Evolutionary conservation across 2,113 vertebrate species (phyloP).

Genomic region (Pangasianodon gigas): DNA sequence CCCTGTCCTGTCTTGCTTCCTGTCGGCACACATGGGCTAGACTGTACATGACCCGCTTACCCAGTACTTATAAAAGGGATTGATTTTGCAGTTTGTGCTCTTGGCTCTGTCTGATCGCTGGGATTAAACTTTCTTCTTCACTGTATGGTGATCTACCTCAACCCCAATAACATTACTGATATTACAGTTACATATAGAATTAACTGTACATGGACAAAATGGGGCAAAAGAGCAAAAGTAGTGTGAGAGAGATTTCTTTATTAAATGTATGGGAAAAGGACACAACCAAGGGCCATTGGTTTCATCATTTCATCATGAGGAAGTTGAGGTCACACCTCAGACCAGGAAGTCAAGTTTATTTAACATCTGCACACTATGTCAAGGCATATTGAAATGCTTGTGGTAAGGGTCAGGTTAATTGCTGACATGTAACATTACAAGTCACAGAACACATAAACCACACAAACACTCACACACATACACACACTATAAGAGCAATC

Average conservation of each 20-base stretch:
- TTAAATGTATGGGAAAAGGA: background rate
- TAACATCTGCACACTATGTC: background rate
- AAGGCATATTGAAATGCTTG: no score
- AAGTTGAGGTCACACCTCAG: constrained; percentile 7
- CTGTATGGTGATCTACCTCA: background rate
- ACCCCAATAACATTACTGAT: background rate
- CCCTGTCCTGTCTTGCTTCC: background rate
- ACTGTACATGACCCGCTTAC: background rate
- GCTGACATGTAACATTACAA: no score
- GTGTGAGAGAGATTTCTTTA: background rate
- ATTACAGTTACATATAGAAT: background rate
- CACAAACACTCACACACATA: no score
- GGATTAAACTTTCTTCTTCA: background rate
- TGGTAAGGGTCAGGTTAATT: no score
- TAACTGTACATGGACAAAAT: background rate
- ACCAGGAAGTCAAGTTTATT: background rate
- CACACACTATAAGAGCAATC: no score
- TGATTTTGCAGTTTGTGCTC: constrained; percentile 25
- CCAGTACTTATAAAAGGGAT: constrained; percentile 14
- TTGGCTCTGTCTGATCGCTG: constrained; percentile 9
- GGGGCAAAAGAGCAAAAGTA: background rate
- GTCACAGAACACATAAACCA: no score
- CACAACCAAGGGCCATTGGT: background rate
- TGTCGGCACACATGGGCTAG: background rate
- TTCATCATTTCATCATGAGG: background rate